phyloP scores from a whole-genome alignment of 2,113 vertebrate genomes.

The Camelus dromedarius region DNA sequence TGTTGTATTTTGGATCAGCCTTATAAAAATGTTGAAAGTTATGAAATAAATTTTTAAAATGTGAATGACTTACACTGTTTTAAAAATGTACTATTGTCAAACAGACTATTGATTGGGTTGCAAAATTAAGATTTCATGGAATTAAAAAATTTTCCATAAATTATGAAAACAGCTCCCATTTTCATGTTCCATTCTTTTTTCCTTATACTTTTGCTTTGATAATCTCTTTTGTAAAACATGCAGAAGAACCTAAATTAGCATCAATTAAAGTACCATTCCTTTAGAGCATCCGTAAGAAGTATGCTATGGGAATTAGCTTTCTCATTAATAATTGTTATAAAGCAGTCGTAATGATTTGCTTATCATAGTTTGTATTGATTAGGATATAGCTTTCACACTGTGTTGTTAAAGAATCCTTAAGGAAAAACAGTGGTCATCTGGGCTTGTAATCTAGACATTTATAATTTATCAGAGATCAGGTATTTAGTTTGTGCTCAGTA shows the following conservation, averaged over 20 bases:
- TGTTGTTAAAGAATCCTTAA: neutral
- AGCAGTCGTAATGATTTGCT: neutral
- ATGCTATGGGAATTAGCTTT: neutral
- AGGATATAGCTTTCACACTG: neutral
- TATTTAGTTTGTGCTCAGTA: neutral
- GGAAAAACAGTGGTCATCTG: neutral
- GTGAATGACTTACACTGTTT: neutral
- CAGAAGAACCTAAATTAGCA: neutral
- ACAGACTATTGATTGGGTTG: neutral
- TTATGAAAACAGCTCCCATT: neutral
- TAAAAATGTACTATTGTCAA: neutral
- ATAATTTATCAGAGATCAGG: neutral
- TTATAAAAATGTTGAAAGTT: slow-evolving; percentile 16
- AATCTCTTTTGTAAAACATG: neutral
- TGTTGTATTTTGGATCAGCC: neutral
- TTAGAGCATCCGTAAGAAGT: neutral
- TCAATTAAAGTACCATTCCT: slow-evolving; percentile 10
- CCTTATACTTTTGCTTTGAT: neutral
- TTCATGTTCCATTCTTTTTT: neutral
- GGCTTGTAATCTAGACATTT: neutral
- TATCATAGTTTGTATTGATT: neutral
- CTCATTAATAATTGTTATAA: slow-evolving; percentile 6
- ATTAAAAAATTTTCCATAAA: neutral
- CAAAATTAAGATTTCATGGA: neutral
- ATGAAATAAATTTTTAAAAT: neutral